Conservation (phyloP, 2,113 vertebrate genomes). For the Gambusia holbrooki region DNA sequence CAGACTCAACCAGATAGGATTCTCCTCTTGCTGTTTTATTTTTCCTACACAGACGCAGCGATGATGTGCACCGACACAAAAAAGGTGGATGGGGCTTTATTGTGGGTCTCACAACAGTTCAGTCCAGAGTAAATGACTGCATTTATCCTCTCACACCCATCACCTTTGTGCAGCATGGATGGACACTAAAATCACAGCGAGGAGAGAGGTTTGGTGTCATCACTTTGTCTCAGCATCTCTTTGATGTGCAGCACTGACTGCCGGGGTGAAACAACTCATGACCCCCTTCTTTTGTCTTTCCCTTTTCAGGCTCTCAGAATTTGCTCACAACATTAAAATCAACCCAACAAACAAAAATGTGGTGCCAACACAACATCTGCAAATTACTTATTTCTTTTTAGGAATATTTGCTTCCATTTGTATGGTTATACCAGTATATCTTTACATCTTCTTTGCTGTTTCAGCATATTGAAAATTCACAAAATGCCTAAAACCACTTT, state of each 20-base stretch:
- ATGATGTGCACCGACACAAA: not conserved
- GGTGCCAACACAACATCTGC: not conserved
- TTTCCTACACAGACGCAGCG: conserved; percentile 1
- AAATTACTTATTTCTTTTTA: not conserved
- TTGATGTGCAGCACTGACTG: conserved; percentile 58
- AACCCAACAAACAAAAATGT: not conserved
- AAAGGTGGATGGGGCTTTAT: not conserved
- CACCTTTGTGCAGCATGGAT: conserved; percentile 41
- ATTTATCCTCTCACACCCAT: conserved; percentile 32
- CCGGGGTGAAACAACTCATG: conserved; percentile 31
- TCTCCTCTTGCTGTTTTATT: not conserved
- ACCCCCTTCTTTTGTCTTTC: not conserved
- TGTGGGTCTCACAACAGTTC: conserved; percentile 16
- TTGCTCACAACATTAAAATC: not conserved
- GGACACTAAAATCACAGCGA: conserved; percentile 48
- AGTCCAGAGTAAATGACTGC: conserved; percentile 41
- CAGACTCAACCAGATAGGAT: not conserved
- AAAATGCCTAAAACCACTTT: not conserved
- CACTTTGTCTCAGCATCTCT: conserved; percentile 64
- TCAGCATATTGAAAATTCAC: not conserved
- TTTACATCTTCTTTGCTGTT: not conserved
- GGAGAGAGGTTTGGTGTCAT: conserved; percentile 58
- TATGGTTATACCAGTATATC: not conserved
- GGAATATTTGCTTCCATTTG: not conserved
- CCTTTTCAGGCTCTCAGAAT: not conserved